A percentile compares a stretch with the other conserved stretches of the same genome.
Evolutionary conservation across 2,888 invertebrate genomes (phyloP).

Genomic region (Azorinus chamasolen): DNA sequence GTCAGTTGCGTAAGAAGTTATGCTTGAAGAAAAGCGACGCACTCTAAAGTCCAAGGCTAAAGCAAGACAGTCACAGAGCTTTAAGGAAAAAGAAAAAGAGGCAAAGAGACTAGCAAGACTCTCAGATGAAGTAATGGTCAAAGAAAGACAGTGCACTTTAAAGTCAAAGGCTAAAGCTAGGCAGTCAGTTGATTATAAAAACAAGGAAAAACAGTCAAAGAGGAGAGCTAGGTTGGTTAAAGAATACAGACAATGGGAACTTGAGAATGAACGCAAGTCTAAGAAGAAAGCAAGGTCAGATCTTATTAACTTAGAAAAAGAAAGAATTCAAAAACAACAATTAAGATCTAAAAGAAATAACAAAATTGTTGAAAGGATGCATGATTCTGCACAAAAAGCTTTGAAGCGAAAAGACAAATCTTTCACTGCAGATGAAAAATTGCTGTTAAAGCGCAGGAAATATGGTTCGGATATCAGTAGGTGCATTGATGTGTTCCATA

Average conservation of each 20-base stretch:
- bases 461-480: too few species aligned
- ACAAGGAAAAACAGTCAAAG: constrained; percentile 1
- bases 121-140: background rate
- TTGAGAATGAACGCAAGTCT: constrained; percentile 4
- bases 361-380: background rate
- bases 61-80: background rate
- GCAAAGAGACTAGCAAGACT: background rate
- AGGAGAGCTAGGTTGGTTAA: background rate
- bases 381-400: background rate
- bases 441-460: too few species aligned
- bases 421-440: too few species aligned
- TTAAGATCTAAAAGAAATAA: background rate
- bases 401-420: too few species aligned
- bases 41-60: constrained; percentile 8
- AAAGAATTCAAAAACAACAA: constrained; percentile 22
- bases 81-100: background rate
- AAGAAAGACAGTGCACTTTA: too few species aligned
- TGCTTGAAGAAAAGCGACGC: background rate
- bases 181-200: background rate
- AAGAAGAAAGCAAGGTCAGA: constrained; percentile 9
- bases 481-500: too few species aligned
- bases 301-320: constrained; percentile 9
- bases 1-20: too few species aligned
- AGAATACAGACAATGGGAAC: background rate
- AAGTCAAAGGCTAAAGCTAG: constrained; percentile 4